phyloP scores from a whole-genome alignment of 2,113 vertebrate species.

The Gadus chalcogrammus region DNA sequence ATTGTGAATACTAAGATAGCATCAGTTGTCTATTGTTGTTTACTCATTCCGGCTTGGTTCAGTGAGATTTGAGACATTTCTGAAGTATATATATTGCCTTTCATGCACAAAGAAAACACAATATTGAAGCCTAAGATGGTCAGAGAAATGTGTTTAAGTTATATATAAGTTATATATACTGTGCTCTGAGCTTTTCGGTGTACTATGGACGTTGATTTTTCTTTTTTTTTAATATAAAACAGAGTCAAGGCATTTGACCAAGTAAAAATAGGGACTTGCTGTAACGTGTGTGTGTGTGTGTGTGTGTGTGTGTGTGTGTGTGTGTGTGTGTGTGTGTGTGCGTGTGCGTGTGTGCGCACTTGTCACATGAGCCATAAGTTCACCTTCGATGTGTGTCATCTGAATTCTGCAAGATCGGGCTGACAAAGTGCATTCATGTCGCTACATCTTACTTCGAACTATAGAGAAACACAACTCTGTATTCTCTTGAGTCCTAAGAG shows the following conservation, averaged over 20 bases:
- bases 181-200: not conserved
- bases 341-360: not conserved
- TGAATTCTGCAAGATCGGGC: too few species aligned
- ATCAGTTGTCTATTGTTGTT: conserved; percentile 48
- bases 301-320: conserved; percentile 12
- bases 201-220: too few species aligned
- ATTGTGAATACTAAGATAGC: conserved; percentile 18
- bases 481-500: too few species aligned
- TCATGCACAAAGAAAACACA: conserved; percentile 29
- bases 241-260: too few species aligned
- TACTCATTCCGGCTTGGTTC: conserved; percentile 40
- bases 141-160: conserved; percentile 18
- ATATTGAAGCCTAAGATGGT: conserved; percentile 41
- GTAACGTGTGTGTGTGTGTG: conserved; percentile 5
- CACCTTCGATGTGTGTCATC: conserved; percentile 11
- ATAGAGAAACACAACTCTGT: too few species aligned
- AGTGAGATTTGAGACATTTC: conserved; percentile 41
- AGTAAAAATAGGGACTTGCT: too few species aligned
- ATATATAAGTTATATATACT: not conserved
- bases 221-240: too few species aligned
- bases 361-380: conserved; percentile 17
- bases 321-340: conserved; percentile 6
- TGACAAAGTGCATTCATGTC: too few species aligned
- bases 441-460: too few species aligned
- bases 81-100: conserved; percentile 53